Base-by-base conservation (phyloP, 2,113 vertebrate genomes). In the Donacobius atricapilla region DNA sequence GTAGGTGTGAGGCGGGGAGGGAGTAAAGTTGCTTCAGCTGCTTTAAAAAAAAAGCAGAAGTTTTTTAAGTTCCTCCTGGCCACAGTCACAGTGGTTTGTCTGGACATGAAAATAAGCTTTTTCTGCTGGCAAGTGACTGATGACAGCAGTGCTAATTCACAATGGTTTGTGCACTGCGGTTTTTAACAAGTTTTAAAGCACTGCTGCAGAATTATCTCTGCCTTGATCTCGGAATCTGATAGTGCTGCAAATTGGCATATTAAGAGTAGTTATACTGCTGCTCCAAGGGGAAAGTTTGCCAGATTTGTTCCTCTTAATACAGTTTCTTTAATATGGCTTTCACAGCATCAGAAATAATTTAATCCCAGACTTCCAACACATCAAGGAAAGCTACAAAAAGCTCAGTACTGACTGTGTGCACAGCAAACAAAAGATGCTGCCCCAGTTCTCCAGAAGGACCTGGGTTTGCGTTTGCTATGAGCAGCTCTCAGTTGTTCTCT, bases 141-240 rank as follows among this genome's bases (percentile, higher is more conserved):
- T 64, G 72, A 84, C 61, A 82, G 31, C 22, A 83, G 37, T 3
- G 28, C 48, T 87, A 87, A 87, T 85, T 84, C 88, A 79, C 54
- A 82, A 8, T 6, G 31, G 40, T 56, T 90, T 68, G 60, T 6
- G 30, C 57, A 72, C 37, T 50, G 77, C 0, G 6, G 40, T 56
- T 93, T 94, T 69, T 69, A 87, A 82, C 31, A 78, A 72, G 70
- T 83, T 90, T 68, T 71, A 83, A 83, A 82, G 31, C 25, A 30
- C 13, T 80, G 33, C 42, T 85, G 25, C 57, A 94, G 61, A 90
- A 65, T 77, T 83, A 64, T 83, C 80, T 72, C 27, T 30, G 56
- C 47, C 61, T 82, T 79, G 57, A 93, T 91, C 92, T 83, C 7
- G 4, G 40, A 89, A 85, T 75, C 47, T 40, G 37, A n/a, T 10